These are phyloP conservation scores for Pocillopora grandis DNA, from an alignment of 92 coral and sea anemone species.

Conservation along the genomic window DNA sequence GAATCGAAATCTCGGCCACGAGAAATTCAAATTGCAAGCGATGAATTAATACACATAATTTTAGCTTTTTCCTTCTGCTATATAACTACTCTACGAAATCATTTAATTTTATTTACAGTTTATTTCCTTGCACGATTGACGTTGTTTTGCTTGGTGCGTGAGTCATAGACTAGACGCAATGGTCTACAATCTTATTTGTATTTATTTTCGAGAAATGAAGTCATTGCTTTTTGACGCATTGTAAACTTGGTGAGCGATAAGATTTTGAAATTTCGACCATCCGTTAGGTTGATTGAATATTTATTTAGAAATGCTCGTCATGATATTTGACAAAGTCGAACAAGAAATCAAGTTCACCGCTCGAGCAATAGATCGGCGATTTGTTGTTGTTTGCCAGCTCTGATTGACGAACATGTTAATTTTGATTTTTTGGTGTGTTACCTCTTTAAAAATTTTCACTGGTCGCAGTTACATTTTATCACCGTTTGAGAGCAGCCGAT, in stretches of 20 bases:
- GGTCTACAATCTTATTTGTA: background rate
- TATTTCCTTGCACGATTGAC: background rate
- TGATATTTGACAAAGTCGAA: background rate
- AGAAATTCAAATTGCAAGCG: slow-evolving; percentile 25
- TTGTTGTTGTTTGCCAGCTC: background rate
- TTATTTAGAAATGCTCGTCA: background rate
- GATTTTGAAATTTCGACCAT: slow-evolving; percentile 17
- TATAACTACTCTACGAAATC: background rate
- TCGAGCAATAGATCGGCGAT: background rate
- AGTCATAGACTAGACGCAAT: background rate
- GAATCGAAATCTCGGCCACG: slow-evolving; percentile 39
- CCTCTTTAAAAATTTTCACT: background rate
- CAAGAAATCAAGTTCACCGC: background rate
- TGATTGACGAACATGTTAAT: background rate
- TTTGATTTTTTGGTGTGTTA: background rate
- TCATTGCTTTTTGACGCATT: slow-evolving; percentile 21
- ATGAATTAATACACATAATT: background rate
- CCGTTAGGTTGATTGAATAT: background rate
- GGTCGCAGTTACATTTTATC: slow-evolving; percentile 6
- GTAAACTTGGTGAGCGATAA: background rate
- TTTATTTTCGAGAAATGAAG: slow-evolving; percentile 17
- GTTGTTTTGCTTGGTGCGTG: background rate
- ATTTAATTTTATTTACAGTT: background rate
- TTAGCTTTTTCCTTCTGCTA: background rate
- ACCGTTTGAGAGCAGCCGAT: background rate